phyloP scores from a whole-genome alignment of 2,888 invertebrate species.

The Agrotis ipsilon region DNA sequence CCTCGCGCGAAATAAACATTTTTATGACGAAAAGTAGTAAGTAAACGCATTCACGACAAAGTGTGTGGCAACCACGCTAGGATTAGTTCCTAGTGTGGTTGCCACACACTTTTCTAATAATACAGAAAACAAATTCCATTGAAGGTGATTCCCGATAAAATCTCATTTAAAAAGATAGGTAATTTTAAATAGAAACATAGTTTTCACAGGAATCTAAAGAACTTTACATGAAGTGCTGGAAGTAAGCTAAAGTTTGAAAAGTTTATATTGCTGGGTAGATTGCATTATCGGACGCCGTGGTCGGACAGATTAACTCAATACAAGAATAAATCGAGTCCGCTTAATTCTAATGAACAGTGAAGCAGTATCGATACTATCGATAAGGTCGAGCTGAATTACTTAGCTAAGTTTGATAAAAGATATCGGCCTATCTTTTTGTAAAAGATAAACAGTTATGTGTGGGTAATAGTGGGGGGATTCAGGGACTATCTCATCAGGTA shows the following conservation, averaged over 20 bases:
- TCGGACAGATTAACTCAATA: conserved; percentile 49
- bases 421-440: not conserved
- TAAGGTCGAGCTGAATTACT: conserved; percentile 30
- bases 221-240: conserved; percentile 25
- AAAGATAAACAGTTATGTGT: conserved; percentile 4
- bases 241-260: conserved; percentile 49
- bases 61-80: no score
- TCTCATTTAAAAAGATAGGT: no score
- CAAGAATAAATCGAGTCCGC: conserved; percentile 47
- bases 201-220: conserved; percentile 1
- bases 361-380: conserved; percentile 38
- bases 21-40: no score
- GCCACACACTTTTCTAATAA: no score
- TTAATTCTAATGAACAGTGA: conserved; percentile 38
- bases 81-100: no score
- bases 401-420: not conserved
- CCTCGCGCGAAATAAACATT: no score
- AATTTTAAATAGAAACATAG: not conserved
- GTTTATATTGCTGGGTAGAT: conserved; percentile 50
- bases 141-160: no score
- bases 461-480: no score
- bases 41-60: no score
- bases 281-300: conserved; percentile 26
- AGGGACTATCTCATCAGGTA: no score
- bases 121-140: no score